Evolutionary conservation across 2,113 vertebrate species (phyloP), one percentile per base, ranked within the genome.

Genomic region (Empidonax traillii): DNA sequence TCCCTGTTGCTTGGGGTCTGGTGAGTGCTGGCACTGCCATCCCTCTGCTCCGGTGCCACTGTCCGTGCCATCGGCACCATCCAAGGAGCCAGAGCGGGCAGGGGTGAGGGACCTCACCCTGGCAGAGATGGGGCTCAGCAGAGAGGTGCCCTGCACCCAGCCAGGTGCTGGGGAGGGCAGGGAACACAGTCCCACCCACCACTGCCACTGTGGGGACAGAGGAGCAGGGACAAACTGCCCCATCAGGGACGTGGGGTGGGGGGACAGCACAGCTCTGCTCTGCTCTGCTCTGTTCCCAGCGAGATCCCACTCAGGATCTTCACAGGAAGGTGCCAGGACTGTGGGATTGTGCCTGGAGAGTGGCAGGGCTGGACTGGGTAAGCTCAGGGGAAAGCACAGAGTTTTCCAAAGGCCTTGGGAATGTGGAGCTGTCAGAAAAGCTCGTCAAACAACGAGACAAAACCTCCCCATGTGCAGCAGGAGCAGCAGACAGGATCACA

Each of bases 191-290:
- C 8, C 28, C 19, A 6, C 10, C 66, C 21, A 41, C 20, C 37
- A 15, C 23, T 10, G 9, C 49, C 21, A 2, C 16, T 5, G 14
- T 4, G 6, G 24, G 9, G 44, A 11, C 6, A 7, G 7, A 9
- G 43, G 23, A 3, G 53, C 8, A 20, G 58, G 47, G 51, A 31
- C 56, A 35, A 15, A 35, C 31, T 7, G 41, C 27, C 41, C 25
- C 9, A 1, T 5, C 12, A 46, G 56, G 41, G 35, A 10, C 0
- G 15, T 2, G 5, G 47, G 49, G 3, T 12, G 13, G 28, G 9
- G 21, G 49, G 51, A 27, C 46, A 13, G 24, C 1, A 2, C 8
- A 18, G 63, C 47, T 56, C 21, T 66, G 65, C 51, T 28, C 30
- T 21, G 20, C n/a, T n/a, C 56, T 4, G 8, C 24, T 39, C 53